Percentiles rank a stretch among this genome's conserved stretches.
These are phyloP conservation scores for Psammodynastes pulverulentus DNA, from an alignment of 2,113 vertebrate genomes.

Conservation along the genomic window DNA sequence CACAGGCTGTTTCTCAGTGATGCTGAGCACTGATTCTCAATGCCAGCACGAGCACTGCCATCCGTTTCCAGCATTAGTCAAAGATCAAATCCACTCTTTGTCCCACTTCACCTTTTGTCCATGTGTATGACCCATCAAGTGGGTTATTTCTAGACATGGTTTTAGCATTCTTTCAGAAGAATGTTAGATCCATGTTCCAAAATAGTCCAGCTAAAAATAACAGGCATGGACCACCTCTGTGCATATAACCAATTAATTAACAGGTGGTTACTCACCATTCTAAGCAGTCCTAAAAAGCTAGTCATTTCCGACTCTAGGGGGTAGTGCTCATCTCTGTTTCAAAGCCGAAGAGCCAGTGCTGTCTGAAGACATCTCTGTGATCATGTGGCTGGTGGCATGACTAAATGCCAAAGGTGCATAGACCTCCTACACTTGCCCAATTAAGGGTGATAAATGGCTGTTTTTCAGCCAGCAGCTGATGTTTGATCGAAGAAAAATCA, in stretches of 20 bases:
- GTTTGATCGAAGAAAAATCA: neutral
- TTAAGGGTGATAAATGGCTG: neutral
- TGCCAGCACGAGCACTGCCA: neutral
- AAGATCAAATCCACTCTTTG: neutral
- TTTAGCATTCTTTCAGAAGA: neutral
- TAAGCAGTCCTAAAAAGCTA: too few species aligned
- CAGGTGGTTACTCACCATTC: neutral
- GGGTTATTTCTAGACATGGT: neutral
- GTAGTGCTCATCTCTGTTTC: too few species aligned
- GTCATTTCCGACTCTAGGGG: too few species aligned
- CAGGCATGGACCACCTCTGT: neutral
- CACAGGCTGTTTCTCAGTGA: neutral
- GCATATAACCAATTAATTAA: neutral
- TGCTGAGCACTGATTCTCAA: neutral
- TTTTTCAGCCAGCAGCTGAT: neutral
- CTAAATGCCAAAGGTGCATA: too few species aligned
- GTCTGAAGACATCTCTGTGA: too few species aligned
- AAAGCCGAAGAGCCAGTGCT: too few species aligned
- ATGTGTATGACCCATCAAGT: neutral
- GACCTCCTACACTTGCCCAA: neutral
- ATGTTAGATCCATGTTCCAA: neutral
- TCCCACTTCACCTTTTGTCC: neutral
- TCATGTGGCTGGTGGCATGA: too few species aligned
- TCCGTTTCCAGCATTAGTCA: neutral
- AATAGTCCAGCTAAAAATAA: neutral